Base-by-base conservation (phyloP, 2,888 invertebrate species). In the Amphimallon solstitiale region DNA sequence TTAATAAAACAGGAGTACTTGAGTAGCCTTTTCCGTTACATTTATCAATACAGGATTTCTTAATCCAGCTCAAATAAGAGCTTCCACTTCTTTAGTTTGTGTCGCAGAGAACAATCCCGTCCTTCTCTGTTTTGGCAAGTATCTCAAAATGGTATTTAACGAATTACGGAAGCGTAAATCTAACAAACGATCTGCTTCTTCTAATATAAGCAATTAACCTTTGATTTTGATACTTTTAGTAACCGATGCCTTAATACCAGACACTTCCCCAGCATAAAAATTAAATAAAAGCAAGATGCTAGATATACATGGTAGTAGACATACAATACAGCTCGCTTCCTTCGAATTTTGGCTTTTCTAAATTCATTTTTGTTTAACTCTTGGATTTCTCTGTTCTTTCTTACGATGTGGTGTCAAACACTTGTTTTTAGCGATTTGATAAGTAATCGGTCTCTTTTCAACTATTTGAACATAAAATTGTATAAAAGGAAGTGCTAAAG, bases 61-160 rank as follows among this genome's bases (percentile, higher is more conserved):
- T 3, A 98, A 83, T 0, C 98, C 98, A 2, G 98, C 98, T 74
- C 97, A 86, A 56, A 98, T 93, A 10, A 99, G 83, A 75, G 95
- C 92, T 69, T 94, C 90, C 0, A 98, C 87, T 82, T 97, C 94
- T 77, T 95, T 94, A 0, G 98, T 98, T 84, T 98, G 98, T 1
- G 99, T 99, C 0, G 99, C 99, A 0, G 98, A 98, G 84, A 99
- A 99, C n/a, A 99, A 85, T 0, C 98, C 97, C 0, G 99, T 99
- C 72, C 98, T 87, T 34, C 99, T 86, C 78, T 97, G 95, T 35
- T 96, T 90, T 0, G 99, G 99, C 38, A 99, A 82, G 81, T 92
- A 94, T 72, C 92, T 90, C 2, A 99, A 85, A 73, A 99, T 98
- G 14, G 92, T 92, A 72, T 94, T 93, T 12, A 98, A 84, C 1